Evolutionary conservation across 2,113 vertebrate species (phyloP), one percentile per base, ranked within the genome.

Genomic region (Guaruba guarouba): DNA sequence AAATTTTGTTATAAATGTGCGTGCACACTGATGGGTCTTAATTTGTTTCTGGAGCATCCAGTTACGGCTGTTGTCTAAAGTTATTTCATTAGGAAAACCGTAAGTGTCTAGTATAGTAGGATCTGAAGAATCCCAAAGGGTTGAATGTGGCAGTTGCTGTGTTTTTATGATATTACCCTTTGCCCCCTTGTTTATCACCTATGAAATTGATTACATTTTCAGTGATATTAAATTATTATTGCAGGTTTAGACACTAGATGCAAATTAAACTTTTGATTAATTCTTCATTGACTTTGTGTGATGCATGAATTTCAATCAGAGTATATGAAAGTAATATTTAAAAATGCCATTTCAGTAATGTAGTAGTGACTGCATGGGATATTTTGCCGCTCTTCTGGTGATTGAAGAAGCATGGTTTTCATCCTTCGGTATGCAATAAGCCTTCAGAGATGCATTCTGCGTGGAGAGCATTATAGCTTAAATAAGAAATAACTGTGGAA

Each of bases 231-330:
- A 93, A 77, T 96, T 77, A 83, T 80, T 92, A 86, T 88, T 25
- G 6, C 73, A 88, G 46, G 39, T 61, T 80, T 93, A 63, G 61
- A 24, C 17, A 82, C 76, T 51, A 75, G 78, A 78, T 95, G 79
- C 85, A 95, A 78, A 96, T 96, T 83, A 80, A 68, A 90, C 82
- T 90, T 94, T 51, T 86, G 88, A 96, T 93, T 89, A 92, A 78
- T 67, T 91, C 55, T 68, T 92, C 74, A 68, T 82, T 93, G 85
- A 92, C 89, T 85, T 54, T 31, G 41, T 33, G 43, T 90, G 68
- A 88, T 83, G 20, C 78, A 81, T 92, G 76, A 94, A 88, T 90
- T 88, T 52, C 73, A 85, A 57, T 63, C 88, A 25, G 86, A 81
- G n/a, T 86, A 41, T 85, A 80, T 94, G 90, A 92, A 91, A 67